A percentile compares a stretch with the other conserved stretches of the same genome.
Conservation (phyloP, 2,888 invertebrate genomes). For the Acanthosoma haemorrhoidale region DNA sequence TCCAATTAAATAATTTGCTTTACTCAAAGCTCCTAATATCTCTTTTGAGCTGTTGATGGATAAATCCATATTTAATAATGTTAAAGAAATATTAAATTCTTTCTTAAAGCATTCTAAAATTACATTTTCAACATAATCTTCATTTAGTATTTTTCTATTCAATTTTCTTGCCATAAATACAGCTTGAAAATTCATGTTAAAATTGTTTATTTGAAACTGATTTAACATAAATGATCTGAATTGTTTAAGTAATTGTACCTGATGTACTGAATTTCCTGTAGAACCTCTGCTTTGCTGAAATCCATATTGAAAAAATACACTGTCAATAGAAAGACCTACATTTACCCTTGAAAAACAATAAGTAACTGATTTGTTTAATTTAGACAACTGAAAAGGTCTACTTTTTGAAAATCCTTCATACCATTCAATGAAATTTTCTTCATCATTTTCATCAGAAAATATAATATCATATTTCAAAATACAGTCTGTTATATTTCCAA, state of each 20-base stretch:
- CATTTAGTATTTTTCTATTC: slow-evolving; percentile 49
- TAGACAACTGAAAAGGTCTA: slow-evolving; percentile 41
- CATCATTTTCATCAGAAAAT: slow-evolving; percentile 44
- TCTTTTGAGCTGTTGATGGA: slow-evolving; percentile 36
- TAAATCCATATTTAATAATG: slow-evolving; percentile 33
- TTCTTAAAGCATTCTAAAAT: slow-evolving; percentile 36
- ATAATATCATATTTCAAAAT: slow-evolving; percentile 42
- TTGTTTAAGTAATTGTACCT: slow-evolving; percentile 38
- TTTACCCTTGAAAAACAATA: slow-evolving; percentile 46
- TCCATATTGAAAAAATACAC: slow-evolving; percentile 52
- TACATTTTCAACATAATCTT: slow-evolving; percentile 45
- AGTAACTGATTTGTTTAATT: slow-evolving; percentile 39
- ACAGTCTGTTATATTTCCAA: slow-evolving; percentile 40
- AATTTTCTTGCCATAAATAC: slow-evolving; percentile 44
- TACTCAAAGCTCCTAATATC: slow-evolving; percentile 35
- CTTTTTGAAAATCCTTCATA: slow-evolving; percentile 45
- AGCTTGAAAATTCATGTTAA: slow-evolving; percentile 14
- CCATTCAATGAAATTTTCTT: slow-evolving; percentile 44
- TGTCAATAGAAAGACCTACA: slow-evolving; percentile 46
- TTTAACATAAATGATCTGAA: slow-evolving; percentile 42
- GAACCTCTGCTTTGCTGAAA: slow-evolving; percentile 48
- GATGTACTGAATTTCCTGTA: slow-evolving; percentile 40
- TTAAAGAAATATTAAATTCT: background rate
- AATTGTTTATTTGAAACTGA: slow-evolving; percentile 33
- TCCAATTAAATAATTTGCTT: slow-evolving; percentile 40